Percentiles rank a stretch among this genome's conserved stretches.
Conservation (phyloP, 2,888 invertebrate genomes). For the Hypomecis punctinalis region DNA sequence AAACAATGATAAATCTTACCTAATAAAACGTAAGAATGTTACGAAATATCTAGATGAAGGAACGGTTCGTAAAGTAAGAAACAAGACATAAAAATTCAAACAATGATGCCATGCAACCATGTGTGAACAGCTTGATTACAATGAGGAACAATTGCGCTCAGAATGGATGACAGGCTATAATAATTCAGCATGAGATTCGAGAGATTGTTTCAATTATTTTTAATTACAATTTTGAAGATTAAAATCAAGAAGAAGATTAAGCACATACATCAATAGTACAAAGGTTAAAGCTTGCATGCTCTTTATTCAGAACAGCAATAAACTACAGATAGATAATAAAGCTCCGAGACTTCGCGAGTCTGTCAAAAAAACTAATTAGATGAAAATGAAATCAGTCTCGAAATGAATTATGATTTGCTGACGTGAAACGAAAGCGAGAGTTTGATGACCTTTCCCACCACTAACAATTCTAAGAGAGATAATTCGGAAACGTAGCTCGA, state of each 20-base stretch:
- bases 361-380: slow-evolving; percentile 40
- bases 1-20: slow-evolving; percentile 48
- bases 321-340: slow-evolving; percentile 22
- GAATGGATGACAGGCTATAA: slow-evolving; percentile 23
- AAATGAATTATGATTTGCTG: slow-evolving; percentile 40
- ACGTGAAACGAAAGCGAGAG: slow-evolving; percentile 44
- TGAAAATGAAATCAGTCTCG: slow-evolving; percentile 42
- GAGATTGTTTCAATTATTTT: slow-evolving; percentile 15
- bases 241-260: not conserved
- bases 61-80: slow-evolving; percentile 40
- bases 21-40: slow-evolving; percentile 54
- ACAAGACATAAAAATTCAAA: slow-evolving; percentile 48
- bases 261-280: not conserved
- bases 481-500: slow-evolving; percentile 26
- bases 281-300: not conserved
- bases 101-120: slow-evolving; percentile 46
- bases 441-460: slow-evolving; percentile 36
- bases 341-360: slow-evolving; percentile 28
- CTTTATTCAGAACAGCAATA: slow-evolving; percentile 7
- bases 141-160: slow-evolving; percentile 28
- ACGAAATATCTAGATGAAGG: slow-evolving; percentile 47
- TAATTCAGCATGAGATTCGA: slow-evolving; percentile 7
- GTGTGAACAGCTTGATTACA: slow-evolving; percentile 41
- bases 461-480: slow-evolving; percentile 26
- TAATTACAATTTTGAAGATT: not conserved